Base-by-base conservation (phyloP, 2,113 vertebrate species). In the Myocastor coypus region DNA sequence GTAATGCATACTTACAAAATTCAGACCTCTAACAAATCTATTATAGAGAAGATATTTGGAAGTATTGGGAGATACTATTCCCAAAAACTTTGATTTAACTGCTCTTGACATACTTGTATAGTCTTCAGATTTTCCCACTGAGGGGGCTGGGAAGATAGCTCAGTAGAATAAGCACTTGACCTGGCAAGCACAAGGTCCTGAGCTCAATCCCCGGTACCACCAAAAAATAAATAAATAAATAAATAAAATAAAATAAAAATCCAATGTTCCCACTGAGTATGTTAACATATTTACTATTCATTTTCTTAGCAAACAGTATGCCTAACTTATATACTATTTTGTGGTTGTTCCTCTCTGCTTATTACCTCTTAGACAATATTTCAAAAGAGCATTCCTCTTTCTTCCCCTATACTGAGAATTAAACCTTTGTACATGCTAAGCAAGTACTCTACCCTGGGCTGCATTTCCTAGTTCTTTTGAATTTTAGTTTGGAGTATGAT, bases 31-130 rank as follows among this genome's bases (percentile, higher is more conserved):
- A 89, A 89, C 68, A 92, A 69, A 61, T 91, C 63, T 34, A 50
- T 91, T 92, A 83, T 69, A 78, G 73, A 88, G 59, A 92, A 94
- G 68, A n/a, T 69, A 37, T 69, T n/a, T 69, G 34, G 68, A 69
- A 69, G 37, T 69, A 69, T 69, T 69, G 34, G 68, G 3, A 69
- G 17, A n/a, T 66, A 52, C 80, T 73, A 66, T 50, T 40, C 66
- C 13, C 34, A 50, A 84, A 81, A 86, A 93, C 50, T 93, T 92
- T 85, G 83, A 89, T 37, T 87, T 85, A 94, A 37, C 59, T 95
- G 46, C 73, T 87, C 3, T 66, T 89, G 81, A 50, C 32, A 42
- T 22, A 34, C 80, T 80, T 95, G 7, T 37, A 22, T 55, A 6
- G 17, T 68, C 28, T 94, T 92, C 26, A 92, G 22, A n/a, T 75